These are phyloP conservation scores for Cerastis leucographa DNA, from an alignment of 2,888 invertebrate species.

Conservation along the genomic window DNA sequence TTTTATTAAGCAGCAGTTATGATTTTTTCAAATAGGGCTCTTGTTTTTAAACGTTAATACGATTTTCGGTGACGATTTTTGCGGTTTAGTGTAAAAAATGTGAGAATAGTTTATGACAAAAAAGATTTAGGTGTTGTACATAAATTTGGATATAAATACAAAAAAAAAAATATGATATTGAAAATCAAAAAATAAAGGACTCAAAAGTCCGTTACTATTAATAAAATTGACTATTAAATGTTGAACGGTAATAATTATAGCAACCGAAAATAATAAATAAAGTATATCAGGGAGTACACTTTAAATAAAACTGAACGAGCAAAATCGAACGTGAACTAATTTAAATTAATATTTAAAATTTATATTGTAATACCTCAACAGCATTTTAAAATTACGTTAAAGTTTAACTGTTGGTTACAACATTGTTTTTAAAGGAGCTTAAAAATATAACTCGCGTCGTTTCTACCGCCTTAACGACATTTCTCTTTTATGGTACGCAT, in stretches of 20 bases:
- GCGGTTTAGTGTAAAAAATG: neutral
- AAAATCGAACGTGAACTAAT: neutral
- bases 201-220: neutral
- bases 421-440: neutral
- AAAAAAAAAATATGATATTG: neutral
- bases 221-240: neutral
- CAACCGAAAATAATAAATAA: neutral
- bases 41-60: too few relatives aligned
- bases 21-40: neutral
- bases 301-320: neutral
- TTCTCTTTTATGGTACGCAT: neutral
- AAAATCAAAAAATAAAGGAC: neutral
- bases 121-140: neutral
- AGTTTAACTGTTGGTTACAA: neutral
- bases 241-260: too few relatives aligned
- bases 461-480: neutral
- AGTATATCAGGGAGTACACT: neutral
- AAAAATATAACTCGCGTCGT: neutral
- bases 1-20: constrained; percentile 3
- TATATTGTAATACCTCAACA: neutral
- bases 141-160: too few relatives aligned
- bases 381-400: neutral
- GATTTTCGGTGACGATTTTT: neutral
- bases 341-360: neutral
- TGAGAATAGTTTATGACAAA: neutral